These are phyloP conservation scores for Diadophis punctatus DNA, from an alignment of 2,113 vertebrate genomes.

Conservation along the genomic window DNA sequence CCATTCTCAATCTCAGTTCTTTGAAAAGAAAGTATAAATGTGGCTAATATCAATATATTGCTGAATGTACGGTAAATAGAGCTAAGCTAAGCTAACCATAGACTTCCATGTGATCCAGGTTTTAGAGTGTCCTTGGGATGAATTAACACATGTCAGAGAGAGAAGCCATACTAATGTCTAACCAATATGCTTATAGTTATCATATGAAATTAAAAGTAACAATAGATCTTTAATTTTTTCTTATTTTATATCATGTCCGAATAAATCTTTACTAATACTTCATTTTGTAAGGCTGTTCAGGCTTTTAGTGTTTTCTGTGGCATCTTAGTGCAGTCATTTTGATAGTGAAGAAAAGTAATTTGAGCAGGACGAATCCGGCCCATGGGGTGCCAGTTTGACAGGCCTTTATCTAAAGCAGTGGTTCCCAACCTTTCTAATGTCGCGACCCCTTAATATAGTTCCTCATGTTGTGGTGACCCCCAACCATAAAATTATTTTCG, in stretches of 20 bases:
- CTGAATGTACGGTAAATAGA: neutral
- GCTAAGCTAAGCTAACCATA: neutral
- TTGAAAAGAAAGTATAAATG: neutral
- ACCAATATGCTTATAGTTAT: neutral
- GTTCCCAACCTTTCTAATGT: too few relatives aligned
- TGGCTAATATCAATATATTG: neutral
- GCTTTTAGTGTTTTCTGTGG: neutral
- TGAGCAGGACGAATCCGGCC: too few relatives aligned
- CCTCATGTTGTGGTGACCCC: too few relatives aligned
- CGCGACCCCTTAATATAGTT: too few relatives aligned
- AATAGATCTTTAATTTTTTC: neutral
- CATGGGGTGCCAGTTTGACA: too few relatives aligned
- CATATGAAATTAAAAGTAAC: neutral
- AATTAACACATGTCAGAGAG: neutral
- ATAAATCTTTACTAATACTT: neutral
- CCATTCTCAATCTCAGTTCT: too few relatives aligned
- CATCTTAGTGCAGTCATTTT: neutral
- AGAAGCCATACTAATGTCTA: neutral
- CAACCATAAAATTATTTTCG: too few relatives aligned
- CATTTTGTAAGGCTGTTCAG: slow-evolving; percentile 15
- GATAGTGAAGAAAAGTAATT: neutral
- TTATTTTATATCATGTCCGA: neutral
- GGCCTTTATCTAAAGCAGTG: too few relatives aligned
- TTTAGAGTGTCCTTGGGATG: neutral
- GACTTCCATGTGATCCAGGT: neutral